Conservation (phyloP, 2,797 vertebrate genomes). For the Glossophaga mutica region DNA sequence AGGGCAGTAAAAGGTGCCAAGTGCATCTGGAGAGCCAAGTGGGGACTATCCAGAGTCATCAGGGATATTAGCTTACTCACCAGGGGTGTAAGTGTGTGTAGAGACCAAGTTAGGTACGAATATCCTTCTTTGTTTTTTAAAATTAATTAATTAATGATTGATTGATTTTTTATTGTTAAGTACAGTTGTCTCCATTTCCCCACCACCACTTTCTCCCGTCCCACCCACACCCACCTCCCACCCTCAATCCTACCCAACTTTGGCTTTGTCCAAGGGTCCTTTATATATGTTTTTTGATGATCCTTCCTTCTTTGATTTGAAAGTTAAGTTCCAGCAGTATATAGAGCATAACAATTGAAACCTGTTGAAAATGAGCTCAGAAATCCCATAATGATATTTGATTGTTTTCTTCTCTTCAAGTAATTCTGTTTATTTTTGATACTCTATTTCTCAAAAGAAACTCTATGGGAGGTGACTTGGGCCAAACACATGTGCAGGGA, state of each 20-base stretch:
- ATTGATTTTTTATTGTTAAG: no score
- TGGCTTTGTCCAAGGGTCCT: no score
- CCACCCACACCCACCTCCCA: no score
- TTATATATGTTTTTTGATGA: no score
- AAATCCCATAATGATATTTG: neutral
- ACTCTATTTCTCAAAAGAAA: neutral
- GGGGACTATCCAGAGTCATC: neutral
- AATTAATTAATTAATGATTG: no score
- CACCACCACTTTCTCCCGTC: no score
- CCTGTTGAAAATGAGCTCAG: neutral
- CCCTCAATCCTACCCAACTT: no score
- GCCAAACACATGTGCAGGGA: neutral
- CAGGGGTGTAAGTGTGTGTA: neutral
- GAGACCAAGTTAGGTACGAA: neutral
- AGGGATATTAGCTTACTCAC: neutral
- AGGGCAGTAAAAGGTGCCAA: neutral
- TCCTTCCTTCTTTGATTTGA: neutral
- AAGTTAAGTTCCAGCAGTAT: neutral
- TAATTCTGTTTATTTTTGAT: neutral
- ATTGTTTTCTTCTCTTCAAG: neutral
- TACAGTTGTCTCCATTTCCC: no score
- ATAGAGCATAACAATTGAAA: neutral
- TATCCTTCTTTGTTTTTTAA: neutral
- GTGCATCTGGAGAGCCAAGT: neutral
- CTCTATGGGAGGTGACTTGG: neutral